Evolutionary conservation across 2,113 vertebrate genomes (phyloP).

Genomic region (Machaerirhynchus nigripectus): DNA sequence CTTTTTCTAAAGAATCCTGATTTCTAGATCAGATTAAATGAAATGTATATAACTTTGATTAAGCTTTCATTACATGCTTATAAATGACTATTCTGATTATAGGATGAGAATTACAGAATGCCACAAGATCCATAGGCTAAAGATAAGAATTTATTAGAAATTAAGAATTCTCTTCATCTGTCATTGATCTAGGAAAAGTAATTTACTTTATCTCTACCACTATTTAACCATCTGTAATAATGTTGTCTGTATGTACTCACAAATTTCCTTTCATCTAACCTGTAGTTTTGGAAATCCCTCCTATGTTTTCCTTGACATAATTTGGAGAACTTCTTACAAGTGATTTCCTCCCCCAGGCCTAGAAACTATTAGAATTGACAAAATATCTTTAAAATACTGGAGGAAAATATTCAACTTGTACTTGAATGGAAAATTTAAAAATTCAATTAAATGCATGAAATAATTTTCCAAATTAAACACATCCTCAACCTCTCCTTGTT

Average conservation of each 20-base stretch:
- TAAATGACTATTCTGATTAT: background rate
- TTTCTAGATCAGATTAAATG: background rate
- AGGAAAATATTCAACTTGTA: background rate
- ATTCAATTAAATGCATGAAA: background rate
- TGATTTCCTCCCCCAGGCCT: background rate
- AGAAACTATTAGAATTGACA: background rate
- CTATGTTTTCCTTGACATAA: background rate
- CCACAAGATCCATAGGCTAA: background rate
- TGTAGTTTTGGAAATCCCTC: background rate
- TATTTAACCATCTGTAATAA: background rate
- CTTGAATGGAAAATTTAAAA: background rate
- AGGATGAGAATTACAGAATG: background rate
- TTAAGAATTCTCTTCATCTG: background rate
- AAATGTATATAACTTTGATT: background rate
- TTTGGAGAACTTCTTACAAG: background rate
- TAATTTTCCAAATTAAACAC: background rate
- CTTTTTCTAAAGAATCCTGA: background rate
- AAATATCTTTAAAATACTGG: background rate
- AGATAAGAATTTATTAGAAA: constrained; percentile 4
- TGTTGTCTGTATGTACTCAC: background rate
- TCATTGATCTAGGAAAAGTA: background rate
- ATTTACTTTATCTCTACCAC: background rate
- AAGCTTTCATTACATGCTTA: background rate
- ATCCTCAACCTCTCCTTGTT: background rate
- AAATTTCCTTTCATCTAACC: background rate